phyloP scores from a whole-genome alignment of 2,888 invertebrate genomes.

The Mycalesis mineus region DNA sequence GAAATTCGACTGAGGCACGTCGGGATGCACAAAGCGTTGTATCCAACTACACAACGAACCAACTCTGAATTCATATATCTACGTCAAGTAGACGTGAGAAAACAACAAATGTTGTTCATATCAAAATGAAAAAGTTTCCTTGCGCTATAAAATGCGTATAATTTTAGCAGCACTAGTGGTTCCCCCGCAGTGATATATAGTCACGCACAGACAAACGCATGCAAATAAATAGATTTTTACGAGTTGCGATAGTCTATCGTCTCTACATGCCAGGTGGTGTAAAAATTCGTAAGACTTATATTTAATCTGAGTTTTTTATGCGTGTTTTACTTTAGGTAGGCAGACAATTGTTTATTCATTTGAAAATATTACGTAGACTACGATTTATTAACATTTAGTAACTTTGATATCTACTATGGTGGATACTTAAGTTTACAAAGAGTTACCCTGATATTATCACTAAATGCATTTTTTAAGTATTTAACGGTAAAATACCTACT shows the following conservation, averaged over 20 bases:
- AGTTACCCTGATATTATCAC: too few relatives aligned
- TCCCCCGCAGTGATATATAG: conserved; percentile 6
- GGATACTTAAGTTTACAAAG: too few relatives aligned
- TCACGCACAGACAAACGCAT: conserved; percentile 8
- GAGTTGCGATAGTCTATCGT: background rate
- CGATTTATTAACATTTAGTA: too few relatives aligned
- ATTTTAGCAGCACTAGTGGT: conserved; percentile 21
- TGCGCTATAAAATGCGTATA: conserved; percentile 29
- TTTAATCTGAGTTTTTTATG: background rate
- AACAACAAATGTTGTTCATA: conserved; percentile 25
- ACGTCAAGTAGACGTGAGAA: conserved; percentile 30
- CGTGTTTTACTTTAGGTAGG: too few relatives aligned
- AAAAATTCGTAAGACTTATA: background rate
- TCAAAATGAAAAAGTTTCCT: conserved; percentile 27
- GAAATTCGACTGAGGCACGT: conserved; percentile 35
- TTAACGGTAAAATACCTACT: too few relatives aligned
- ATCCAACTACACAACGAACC: conserved; percentile 12
- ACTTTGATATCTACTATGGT: too few relatives aligned
- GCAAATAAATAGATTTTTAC: conserved; percentile 4
- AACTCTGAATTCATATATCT: conserved; percentile 26
- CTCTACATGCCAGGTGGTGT: background rate
- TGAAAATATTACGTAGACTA: too few relatives aligned
- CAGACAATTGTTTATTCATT: too few relatives aligned
- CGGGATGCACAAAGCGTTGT: conserved; percentile 25
- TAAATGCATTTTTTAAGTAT: too few relatives aligned